Conservation (phyloP, 2,113 vertebrate genomes). For the Natator depressus region DNA sequence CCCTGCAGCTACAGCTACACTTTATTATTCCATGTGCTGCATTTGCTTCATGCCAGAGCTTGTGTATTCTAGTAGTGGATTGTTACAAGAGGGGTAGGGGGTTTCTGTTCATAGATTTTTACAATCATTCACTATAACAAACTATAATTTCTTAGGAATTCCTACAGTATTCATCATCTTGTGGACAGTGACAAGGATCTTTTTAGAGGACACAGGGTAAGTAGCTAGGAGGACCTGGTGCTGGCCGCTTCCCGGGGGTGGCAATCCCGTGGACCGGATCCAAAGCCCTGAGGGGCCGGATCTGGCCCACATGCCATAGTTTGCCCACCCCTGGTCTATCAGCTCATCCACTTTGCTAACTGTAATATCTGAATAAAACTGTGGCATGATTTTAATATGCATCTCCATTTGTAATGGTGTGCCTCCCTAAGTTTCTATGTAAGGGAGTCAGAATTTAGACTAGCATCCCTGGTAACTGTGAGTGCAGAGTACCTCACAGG, state of each 20-base stretch:
- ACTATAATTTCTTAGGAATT: conserved; percentile 79
- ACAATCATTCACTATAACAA: not conserved
- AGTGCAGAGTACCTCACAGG: not conserved
- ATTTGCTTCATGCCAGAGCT: not conserved
- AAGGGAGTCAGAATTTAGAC: conserved; percentile 2
- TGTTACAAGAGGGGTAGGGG: not conserved
- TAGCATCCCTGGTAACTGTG: not conserved
- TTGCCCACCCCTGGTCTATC: conserved; percentile 10
- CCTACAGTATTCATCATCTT: conserved; percentile 84
- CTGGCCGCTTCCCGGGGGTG: no score
- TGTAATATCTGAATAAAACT: conserved; percentile 20
- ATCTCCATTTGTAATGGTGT: not conserved
- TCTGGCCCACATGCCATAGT: no score
- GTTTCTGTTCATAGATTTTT: not conserved
- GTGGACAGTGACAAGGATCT: conserved; percentile 85
- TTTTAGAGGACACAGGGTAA: conserved; percentile 92
- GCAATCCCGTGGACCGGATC: no score
- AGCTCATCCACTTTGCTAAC: conserved; percentile 53
- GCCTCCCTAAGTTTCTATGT: not conserved
- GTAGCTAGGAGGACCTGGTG: conserved; percentile 22
- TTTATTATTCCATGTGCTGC: not conserved
- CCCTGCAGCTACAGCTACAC: not conserved
- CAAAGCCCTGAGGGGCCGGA: no score
- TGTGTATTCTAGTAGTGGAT: not conserved
- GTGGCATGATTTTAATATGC: not conserved